Evolutionary conservation across 2,888 invertebrate genomes (phyloP), one percentile per base, ranked within the genome.

Genomic region (Noctua pronuba): DNA sequence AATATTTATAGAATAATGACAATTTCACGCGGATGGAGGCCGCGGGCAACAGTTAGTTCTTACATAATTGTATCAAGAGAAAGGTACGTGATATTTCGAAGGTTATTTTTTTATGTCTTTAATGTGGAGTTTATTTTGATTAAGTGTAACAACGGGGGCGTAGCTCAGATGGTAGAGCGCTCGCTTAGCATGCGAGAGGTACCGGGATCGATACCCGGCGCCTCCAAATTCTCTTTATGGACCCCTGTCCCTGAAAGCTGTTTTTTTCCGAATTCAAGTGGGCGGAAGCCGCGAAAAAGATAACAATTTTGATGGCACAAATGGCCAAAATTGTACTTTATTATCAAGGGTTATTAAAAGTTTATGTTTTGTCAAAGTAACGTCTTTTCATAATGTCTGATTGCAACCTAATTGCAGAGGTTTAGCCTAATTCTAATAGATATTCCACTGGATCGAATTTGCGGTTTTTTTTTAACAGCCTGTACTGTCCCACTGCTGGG

Each of bases 101-200:
- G 58, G 58, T 58, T 58, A 28, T 58, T 16, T 28, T 24, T 3
- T 55, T 28, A 41, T 31, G 11, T 13, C 28, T 77, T 21, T 31
- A 75, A 80, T 65, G 58, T 52, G 1, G 1, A 11, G 18, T 11
- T 52, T 31, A 58, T 64, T 76, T 85, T 41, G 8, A 67, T 35
- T 0, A 38, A 7, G 2, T 38, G 0, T n/a, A 44, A 31, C 58
- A 87, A 64, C 73, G 96, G 95, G 95, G 96, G 95, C 95, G 96
- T 96, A 96, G 97, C 96, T 96, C 97, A 97, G 96, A 96, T 96
- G 97, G 97, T 97, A 97, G 96, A 96, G 97, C 96, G 97, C 96
- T 97, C 97, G 96, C 96, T 97, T 96, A 97, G 96, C 96, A 96
- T 96, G 96, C 93, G 96, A 96, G 96, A 96, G 95, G 96, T 96